Evolutionary conservation across 2,888 invertebrate species (phyloP).

Genomic region (Temnothorax ravouxi): DNA sequence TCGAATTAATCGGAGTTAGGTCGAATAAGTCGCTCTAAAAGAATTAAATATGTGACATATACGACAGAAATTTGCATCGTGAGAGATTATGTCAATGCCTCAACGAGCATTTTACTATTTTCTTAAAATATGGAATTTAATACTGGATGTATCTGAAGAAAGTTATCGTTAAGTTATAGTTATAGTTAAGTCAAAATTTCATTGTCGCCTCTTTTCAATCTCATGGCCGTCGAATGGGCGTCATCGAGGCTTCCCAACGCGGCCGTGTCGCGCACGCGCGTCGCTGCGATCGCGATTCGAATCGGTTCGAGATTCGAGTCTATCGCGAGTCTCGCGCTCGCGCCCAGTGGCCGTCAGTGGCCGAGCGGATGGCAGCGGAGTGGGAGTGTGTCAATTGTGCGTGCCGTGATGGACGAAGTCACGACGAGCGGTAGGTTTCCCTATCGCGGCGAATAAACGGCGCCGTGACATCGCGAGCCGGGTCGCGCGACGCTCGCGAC

Average conservation of each 20-base stretch:
- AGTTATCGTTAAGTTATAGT: too few species aligned
- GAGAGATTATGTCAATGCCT: too few species aligned
- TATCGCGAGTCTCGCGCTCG: conserved; percentile 27
- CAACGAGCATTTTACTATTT: too few species aligned
- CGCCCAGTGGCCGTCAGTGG: conserved; percentile 63
- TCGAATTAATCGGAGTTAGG: too few species aligned
- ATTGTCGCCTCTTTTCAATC: too few species aligned
- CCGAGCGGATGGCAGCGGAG: conserved; percentile 49
- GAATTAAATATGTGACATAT: too few species aligned
- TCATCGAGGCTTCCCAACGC: neutral
- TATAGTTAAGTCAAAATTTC: too few species aligned
- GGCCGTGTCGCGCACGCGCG: neutral
- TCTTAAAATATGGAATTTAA: too few species aligned
- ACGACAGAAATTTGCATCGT: too few species aligned
- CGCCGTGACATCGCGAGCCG: conserved; percentile 16
- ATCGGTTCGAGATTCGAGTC: neutral
- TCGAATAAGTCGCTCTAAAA: too few species aligned
- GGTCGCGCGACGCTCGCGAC: neutral
- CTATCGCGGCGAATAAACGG: conserved; percentile 38
- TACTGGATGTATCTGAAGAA: too few species aligned
- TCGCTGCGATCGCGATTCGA: neutral
- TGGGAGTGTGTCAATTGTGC: conserved; percentile 76
- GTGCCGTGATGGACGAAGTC: conserved; percentile 84
- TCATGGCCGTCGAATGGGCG: neutral
- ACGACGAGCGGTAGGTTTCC: conserved; percentile 81